phyloP scores from a whole-genome alignment of 2,113 vertebrate species.

The Oryzias celebensis region DNA sequence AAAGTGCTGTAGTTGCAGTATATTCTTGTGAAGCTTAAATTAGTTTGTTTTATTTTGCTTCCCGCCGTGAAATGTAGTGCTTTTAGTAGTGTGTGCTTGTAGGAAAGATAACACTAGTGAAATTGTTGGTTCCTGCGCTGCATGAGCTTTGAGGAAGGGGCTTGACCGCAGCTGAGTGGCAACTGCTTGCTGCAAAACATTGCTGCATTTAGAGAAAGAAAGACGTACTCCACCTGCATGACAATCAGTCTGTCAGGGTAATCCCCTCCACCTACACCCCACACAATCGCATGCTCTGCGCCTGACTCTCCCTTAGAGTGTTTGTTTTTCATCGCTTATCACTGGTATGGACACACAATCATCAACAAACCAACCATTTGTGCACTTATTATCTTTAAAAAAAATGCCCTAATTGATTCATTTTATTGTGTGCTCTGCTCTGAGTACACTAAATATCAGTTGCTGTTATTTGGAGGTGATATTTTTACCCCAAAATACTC shows the following conservation, averaged over 20 bases:
- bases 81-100: neutral
- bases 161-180: conserved; percentile 77
- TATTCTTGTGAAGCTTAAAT: conserved; percentile 8
- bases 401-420: conserved; percentile 50
- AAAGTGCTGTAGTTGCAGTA: neutral
- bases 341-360: conserved; percentile 33
- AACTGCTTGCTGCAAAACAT: conserved; percentile 88
- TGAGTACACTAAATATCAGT: conserved; percentile 17
- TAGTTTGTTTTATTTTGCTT: conserved; percentile 13
- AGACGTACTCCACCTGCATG: conserved; percentile 79
- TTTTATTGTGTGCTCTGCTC: conserved; percentile 14
- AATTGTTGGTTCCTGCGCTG: conserved; percentile 78
- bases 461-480: conserved; percentile 11
- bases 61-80: neutral
- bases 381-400: conserved; percentile 19
- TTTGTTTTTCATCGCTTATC: conserved; percentile 18
- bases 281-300: conserved; percentile 21
- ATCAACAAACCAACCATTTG: conserved; percentile 40
- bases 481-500: conserved; percentile 34
- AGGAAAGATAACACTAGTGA: conserved; percentile 18
- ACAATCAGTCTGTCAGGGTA: conserved; percentile 77
- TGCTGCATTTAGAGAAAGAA: conserved; percentile 72
- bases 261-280: conserved; percentile 48
- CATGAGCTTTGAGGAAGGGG: conserved; percentile 77
- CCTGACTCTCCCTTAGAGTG: conserved; percentile 20